phyloP scores from a whole-genome alignment of 2,113 vertebrate genomes.

The Oryzias woworae region DNA sequence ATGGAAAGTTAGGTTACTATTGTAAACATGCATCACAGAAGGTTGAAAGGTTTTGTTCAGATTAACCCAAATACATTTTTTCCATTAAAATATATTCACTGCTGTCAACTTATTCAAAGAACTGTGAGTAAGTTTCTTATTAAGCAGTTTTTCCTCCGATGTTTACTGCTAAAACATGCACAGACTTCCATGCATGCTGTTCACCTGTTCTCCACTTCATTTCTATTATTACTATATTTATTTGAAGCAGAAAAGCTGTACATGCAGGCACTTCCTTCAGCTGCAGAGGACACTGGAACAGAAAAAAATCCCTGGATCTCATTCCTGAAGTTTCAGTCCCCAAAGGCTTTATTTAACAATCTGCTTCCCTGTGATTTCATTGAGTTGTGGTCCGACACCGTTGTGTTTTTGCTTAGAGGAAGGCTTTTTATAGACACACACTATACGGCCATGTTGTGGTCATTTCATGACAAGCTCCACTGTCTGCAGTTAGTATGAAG shows the following conservation, averaged over 20 bases:
- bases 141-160: background rate
- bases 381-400: constrained; percentile 39
- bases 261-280: constrained; percentile 18
- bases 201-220: background rate
- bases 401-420: constrained; percentile 39
- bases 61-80: too few relatives aligned
- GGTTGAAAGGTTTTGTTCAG: too few relatives aligned
- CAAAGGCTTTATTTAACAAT: constrained; percentile 43
- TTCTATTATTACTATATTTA: constrained; percentile 7
- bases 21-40: too few relatives aligned
- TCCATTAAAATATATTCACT: too few relatives aligned
- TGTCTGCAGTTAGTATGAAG: too few relatives aligned
- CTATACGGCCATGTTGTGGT: constrained; percentile 33
- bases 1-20: too few relatives aligned
- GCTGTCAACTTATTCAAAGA: too few relatives aligned
- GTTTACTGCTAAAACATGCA: constrained; percentile 2
- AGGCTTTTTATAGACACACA: constrained; percentile 40
- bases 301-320: constrained; percentile 43
- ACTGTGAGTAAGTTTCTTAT: too few relatives aligned
- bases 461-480: background rate
- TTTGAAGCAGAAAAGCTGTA: background rate
- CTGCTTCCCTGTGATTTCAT: constrained; percentile 52
- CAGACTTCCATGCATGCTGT: too few relatives aligned
- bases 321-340: constrained; percentile 43
- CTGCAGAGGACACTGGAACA: constrained; percentile 11